Base-by-base conservation (phyloP, 2,888 invertebrate species). In the Brachyopa scutellaris region DNA sequence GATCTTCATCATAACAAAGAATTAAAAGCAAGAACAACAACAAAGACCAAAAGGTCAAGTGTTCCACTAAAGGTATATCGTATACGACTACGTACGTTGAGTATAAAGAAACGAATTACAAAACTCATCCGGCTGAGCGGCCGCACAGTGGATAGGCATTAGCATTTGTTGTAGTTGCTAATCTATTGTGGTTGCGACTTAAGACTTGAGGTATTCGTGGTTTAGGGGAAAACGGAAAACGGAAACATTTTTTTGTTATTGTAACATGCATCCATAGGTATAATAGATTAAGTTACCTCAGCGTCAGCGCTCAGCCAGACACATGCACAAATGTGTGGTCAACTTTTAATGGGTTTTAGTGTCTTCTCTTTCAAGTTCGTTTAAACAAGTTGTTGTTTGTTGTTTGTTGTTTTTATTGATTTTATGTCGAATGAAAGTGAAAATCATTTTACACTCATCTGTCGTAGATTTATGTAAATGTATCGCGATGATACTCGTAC, bases 31-130 rank as follows among this genome's bases (percentile, higher is more conserved):
- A 66, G 61, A 72, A 78, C 31, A 66, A 79, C 61, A 79, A 66
- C 59, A 61, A 61, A 67, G 45, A 73, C n/a, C 67, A 53, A 79
- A 79, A 73, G 79, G 79, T 79, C 79, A 79, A 73, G 66, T 79
- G 79, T 67, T 53, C 79, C 73, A 79, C 79, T 79, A 73, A 31
- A 53, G 17, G 38, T 69, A 59, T 38, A 42, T n/a, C 51, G 19
- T 40, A 42, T 8, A 40, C n/a, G n/a, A n/a, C n/a, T n/a, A n/a
- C n/a, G n/a, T n/a, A n/a, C n/a, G n/a, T n/a, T n/a, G n/a, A 26
- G 23, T 1, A 8, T 6, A 36, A 42, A 42, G 9, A 26, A 70
- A 26, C n/a, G 38, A 51, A 61, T 79, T 73, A 79, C 79, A 79
- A 79, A 79, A 79, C 66, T 36, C 66, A 79, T 79, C 59, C 67